These are phyloP conservation scores for Drosophila baimaii DNA, from an alignment of 1,140 invertebrate genomes.

Conservation along the genomic window DNA sequence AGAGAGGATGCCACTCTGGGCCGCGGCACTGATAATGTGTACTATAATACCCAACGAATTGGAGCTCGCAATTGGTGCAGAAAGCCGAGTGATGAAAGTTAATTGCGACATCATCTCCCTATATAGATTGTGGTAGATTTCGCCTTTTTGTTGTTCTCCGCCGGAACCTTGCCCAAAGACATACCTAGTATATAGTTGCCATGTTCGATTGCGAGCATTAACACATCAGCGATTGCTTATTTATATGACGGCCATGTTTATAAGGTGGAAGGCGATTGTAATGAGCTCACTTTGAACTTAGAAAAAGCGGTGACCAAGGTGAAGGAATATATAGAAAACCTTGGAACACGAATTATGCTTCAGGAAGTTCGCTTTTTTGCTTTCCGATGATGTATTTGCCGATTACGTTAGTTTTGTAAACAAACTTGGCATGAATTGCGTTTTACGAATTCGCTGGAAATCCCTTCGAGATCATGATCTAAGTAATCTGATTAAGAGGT, in stretches of 20 bases:
- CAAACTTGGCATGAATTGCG: constrained; percentile 6
- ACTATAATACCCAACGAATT: constrained; percentile 28
- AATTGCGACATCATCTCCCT: constrained; percentile 61
- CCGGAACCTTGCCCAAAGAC: constrained; percentile 50
- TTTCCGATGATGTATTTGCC: constrained; percentile 4
- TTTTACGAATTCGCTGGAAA: not conserved
- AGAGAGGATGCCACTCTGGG: constrained; percentile 64
- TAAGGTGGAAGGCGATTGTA: constrained; percentile 29
- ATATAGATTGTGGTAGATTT: constrained; percentile 20
- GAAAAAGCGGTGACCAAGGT: constrained; percentile 31
- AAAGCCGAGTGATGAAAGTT: constrained; percentile 74
- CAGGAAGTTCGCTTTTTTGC: constrained; percentile 31
- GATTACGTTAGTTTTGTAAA: constrained; percentile 17
- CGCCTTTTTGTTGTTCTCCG: constrained; percentile 7
- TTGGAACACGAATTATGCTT: constrained; percentile 5
- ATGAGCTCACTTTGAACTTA: constrained; percentile 47
- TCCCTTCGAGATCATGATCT: not conserved
- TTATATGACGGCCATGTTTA: not conserved
- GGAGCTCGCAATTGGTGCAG: constrained; percentile 74
- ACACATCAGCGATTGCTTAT: constrained; percentile 10
- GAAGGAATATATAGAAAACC: constrained; percentile 40
- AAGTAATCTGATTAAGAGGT: not conserved
- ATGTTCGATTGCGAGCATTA: constrained; percentile 26
- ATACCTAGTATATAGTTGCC: constrained; percentile 44
- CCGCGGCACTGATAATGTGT: constrained; percentile 49